Base-by-base conservation (phyloP, 2,888 invertebrate species). In the Ferdinandea cuprea region DNA sequence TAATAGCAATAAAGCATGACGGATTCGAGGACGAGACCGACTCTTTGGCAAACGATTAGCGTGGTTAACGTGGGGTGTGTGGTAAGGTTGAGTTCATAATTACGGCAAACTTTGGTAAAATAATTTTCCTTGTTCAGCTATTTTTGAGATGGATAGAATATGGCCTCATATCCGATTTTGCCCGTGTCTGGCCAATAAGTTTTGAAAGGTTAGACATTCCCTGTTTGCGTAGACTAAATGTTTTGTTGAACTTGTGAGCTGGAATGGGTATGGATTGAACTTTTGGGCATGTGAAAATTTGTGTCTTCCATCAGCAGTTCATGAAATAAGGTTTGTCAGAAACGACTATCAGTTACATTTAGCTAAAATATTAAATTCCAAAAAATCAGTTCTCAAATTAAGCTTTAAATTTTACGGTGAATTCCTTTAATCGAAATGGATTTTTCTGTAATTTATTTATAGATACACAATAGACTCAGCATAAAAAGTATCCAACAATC, bases 51-150 rank as follows among this genome's bases (percentile, higher is more conserved):
- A 56, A 15, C 54, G 69, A 74, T 71, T 76, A 65, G 46, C 32
- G 19, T 28, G 54, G 37, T 59, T 58, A 40, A 50, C 69, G 19
- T 13, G 15, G 63, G 66, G 52, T 40, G n/a, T n/a, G 54, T 4
- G 19, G 65, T 37, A 21, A 48, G 30, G 28, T 21, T 61, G 46
- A 56, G 35, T 58, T 69, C 50, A 76, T 69, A 58, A 69, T 56
- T 65, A 61, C 35, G 66, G 40, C 35, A 25, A 40, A 59, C 46
- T 65, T 61, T 61, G 19, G 46, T 54, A 15, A 50, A 61, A 63
- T 65, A 63, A 44, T 73, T 74, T 63, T 21, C 15, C 42, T 35
- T 21, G 59, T 9, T 59, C 63, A 50, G 63, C 74, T 8, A n/a
- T 54, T 25, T 72, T 61, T 44, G 30, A 3, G 30, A 2, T 35